Conservation (phyloP, 2,797 vertebrate species). For the Hippocampus kuda region DNA sequence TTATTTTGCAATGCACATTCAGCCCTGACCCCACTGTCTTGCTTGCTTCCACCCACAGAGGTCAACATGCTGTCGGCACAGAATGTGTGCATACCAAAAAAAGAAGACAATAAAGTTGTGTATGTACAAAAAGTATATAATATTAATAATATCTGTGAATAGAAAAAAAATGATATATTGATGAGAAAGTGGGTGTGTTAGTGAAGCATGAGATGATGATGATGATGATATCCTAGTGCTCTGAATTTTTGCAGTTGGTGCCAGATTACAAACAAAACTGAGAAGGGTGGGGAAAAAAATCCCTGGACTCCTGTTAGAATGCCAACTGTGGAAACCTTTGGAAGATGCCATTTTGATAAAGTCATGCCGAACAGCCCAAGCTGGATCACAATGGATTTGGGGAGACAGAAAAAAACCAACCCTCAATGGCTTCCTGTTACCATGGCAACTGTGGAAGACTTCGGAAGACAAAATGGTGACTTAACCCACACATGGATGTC, state of each 20-base stretch:
- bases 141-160: slow-evolving; percentile 13
- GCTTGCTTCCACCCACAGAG: slow-evolving; percentile 6
- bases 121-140: slow-evolving; percentile 38
- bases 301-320: not conserved
- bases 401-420: too few species aligned
- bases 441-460: not conserved
- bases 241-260: too few species aligned
- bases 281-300: too few species aligned
- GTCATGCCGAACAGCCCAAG: too few species aligned
- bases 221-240: not conserved
- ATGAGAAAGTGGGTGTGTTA: not conserved
- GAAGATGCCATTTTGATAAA: too few species aligned
- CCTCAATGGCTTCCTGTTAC: too few species aligned
- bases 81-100: slow-evolving; percentile 8
- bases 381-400: too few species aligned
- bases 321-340: not conserved
- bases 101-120: slow-evolving; percentile 6
- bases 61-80: slow-evolving; percentile 4
- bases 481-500: not conserved
- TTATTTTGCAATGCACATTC: slow-evolving; percentile 8
- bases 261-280: too few species aligned
- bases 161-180: slow-evolving; percentile 27
- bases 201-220: not conserved
- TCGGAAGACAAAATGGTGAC: not conserved
- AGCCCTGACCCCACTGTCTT: slow-evolving; percentile 25